Evolutionary conservation across 2,888 invertebrate genomes (phyloP).

Genomic region (Aporophyla nigra): DNA sequence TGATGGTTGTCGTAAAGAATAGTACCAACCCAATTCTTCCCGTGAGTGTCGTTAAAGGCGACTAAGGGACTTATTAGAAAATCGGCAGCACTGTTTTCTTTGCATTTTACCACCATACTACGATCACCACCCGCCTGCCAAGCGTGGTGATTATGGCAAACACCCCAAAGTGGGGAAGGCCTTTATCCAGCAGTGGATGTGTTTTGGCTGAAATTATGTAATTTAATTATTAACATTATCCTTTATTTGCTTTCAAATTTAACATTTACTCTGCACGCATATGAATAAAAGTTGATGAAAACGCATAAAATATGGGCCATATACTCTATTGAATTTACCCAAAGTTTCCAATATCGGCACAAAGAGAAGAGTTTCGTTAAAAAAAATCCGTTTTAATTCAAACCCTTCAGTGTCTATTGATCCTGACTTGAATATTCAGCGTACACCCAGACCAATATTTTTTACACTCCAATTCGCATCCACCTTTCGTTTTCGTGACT

Average conservation of each 20-base stretch:
- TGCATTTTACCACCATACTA: too few species aligned
- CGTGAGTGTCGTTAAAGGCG: too few species aligned
- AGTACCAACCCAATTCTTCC: too few species aligned
- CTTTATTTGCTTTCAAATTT: not conserved
- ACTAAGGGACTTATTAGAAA: too few species aligned
- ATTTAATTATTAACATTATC: not conserved
- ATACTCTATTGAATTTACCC: slow-evolving; percentile 14
- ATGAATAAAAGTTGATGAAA: slow-evolving; percentile 12
- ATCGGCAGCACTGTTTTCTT: too few species aligned
- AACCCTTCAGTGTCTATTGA: slow-evolving; percentile 71
- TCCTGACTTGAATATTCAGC: slow-evolving; percentile 75
- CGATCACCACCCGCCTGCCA: too few species aligned
- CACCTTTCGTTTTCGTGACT: slow-evolving; percentile 77
- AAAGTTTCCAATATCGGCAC: slow-evolving; percentile 46
- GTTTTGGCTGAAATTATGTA: too few species aligned
- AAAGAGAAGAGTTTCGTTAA: slow-evolving; percentile 54
- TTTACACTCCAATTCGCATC: slow-evolving; percentile 75
- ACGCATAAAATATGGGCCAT: slow-evolving; percentile 13
- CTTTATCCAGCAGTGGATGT: too few species aligned
- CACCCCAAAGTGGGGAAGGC: too few species aligned
- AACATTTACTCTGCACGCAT: not conserved
- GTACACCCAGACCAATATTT: slow-evolving; percentile 73
- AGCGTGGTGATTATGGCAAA: too few species aligned
- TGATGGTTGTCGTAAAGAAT: too few species aligned
- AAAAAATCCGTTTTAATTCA: slow-evolving; percentile 70